These are phyloP conservation scores for Cuniculus paca DNA, from an alignment of 2,797 vertebrate species.

Conservation along the genomic window DNA sequence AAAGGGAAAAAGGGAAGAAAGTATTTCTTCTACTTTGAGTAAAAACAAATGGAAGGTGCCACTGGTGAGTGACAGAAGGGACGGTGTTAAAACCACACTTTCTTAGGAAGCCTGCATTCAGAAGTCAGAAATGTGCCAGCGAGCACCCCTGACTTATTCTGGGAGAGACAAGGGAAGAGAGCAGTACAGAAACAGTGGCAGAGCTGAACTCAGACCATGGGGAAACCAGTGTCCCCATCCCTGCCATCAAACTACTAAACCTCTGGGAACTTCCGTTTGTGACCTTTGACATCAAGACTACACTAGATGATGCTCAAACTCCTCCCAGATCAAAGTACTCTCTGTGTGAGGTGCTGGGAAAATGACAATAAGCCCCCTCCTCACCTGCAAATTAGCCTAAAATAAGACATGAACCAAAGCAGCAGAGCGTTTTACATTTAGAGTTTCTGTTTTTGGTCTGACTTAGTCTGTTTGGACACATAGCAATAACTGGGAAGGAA, in stretches of 20 bases:
- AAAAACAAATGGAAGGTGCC: neutral
- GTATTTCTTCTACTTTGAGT: neutral
- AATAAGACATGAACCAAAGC: neutral
- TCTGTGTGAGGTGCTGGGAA: neutral
- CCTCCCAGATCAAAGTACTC: neutral
- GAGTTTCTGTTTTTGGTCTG: neutral
- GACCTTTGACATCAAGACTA: neutral
- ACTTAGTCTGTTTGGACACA: neutral
- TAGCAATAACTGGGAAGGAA: neutral
- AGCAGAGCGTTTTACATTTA: neutral
- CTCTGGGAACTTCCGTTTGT: neutral
- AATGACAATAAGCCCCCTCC: neutral
- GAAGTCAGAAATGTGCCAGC: too few species aligned
- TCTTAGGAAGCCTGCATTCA: neutral
- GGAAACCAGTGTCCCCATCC: neutral
- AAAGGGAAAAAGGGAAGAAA: neutral
- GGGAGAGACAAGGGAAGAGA: neutral
- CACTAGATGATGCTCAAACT: neutral
- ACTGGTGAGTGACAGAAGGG: neutral
- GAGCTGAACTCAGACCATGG: accelerated
- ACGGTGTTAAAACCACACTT: neutral
- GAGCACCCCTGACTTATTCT: neutral
- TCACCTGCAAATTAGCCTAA: neutral
- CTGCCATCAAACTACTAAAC: neutral
- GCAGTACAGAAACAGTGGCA: neutral